Evolutionary conservation across 2,113 vertebrate genomes (phyloP).

Genomic region (Apteryx owenii): DNA sequence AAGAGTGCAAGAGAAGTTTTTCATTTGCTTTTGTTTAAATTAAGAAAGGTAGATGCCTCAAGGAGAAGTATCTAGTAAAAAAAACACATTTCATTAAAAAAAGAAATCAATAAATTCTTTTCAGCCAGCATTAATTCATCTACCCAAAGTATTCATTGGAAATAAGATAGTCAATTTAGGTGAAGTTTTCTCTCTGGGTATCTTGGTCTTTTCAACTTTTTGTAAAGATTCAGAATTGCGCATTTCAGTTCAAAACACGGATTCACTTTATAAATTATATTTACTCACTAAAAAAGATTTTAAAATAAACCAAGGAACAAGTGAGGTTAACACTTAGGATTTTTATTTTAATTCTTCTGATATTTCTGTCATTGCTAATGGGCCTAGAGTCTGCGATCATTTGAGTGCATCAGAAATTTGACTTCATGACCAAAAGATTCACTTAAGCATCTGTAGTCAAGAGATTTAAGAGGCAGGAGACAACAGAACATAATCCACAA

Average conservation of each 20-base stretch:
- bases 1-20: not conserved
- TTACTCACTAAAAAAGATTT: not conserved
- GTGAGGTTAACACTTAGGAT: not conserved
- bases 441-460: not conserved
- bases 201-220: not conserved
- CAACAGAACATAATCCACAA: not conserved
- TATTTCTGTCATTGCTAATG: not conserved
- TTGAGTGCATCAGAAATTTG: not conserved
- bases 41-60: not conserved
- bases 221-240: not conserved
- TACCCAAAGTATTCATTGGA: not conserved
- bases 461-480: not conserved
- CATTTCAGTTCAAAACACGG: not conserved
- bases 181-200: not conserved
- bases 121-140: not conserved
- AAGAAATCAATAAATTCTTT: not conserved
- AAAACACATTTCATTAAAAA: not conserved
- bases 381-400: not conserved
- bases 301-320: not conserved
- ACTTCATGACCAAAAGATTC: not conserved
- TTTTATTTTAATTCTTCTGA: not conserved
- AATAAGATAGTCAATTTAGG: not conserved
- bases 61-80: not conserved
- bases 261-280: not conserved
- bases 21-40: not conserved